phyloP scores from a whole-genome alignment of 2,888 invertebrate genomes.

The Neoaliturus tenellus region DNA sequence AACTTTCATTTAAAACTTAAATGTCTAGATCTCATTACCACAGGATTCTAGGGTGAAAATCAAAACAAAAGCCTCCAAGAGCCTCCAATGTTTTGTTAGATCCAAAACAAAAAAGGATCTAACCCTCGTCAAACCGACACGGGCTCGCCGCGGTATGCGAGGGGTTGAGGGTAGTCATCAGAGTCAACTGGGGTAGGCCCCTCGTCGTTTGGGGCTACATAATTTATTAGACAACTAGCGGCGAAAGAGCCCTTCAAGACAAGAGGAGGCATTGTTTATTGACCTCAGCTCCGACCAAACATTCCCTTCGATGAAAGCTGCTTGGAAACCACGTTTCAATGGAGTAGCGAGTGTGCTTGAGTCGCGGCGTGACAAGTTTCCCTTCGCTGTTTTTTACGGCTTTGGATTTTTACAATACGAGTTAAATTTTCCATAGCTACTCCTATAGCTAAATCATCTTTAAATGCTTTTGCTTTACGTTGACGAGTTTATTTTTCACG shows the following conservation, averaged over 20 bases:
- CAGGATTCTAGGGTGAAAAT: too few species aligned
- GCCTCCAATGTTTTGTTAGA: too few species aligned
- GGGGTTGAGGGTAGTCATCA: not conserved
- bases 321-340: not conserved
- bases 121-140: not conserved
- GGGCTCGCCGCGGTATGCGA: not conserved
- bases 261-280: not conserved
- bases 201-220: constrained; percentile 17
- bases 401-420: too few species aligned
- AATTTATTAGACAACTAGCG: constrained; percentile 16
- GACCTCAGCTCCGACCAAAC: not conserved
- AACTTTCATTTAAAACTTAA: too few species aligned
- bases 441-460: too few species aligned
- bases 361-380: not conserved
- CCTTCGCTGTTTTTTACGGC: too few species aligned
- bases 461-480: too few species aligned
- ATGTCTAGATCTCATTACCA: too few species aligned
- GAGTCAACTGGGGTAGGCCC: not conserved
- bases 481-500: too few species aligned
- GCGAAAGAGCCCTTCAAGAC: not conserved
- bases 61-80: too few species aligned
- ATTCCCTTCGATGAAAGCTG: not conserved
- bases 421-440: too few species aligned
- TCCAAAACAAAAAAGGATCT: not conserved
- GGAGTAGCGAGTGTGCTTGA: not conserved